These are phyloP conservation scores for Etheostoma perlongum DNA, from an alignment of 2,797 vertebrate genomes.

Conservation along the genomic window DNA sequence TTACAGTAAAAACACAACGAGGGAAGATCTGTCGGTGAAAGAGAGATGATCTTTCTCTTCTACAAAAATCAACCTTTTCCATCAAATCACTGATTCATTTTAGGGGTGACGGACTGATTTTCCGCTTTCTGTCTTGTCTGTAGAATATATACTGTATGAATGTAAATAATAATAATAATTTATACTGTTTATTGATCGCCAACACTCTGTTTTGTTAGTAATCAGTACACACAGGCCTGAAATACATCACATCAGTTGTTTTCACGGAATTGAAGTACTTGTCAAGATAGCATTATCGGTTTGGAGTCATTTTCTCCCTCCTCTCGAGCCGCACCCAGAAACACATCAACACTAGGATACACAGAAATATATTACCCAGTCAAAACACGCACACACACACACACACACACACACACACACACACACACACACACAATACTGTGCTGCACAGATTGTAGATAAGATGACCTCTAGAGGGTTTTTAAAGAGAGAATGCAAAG, in stretches of 20 bases:
- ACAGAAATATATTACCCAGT: slow-evolving; percentile 1
- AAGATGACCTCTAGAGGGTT: neutral
- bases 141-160: neutral
- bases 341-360: neutral
- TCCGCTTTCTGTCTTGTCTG: neutral
- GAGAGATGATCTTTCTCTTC: slow-evolving; percentile 10
- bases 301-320: neutral
- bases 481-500: neutral
- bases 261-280: neutral
- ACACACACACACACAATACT: neutral
- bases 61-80: slow-evolving; percentile 6
- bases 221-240: too few relatives aligned
- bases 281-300: slow-evolving; percentile 12
- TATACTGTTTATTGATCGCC: too few relatives aligned
- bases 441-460: slow-evolving; percentile 6
- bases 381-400: neutral
- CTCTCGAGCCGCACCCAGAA: neutral
- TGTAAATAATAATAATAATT: neutral
- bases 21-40: slow-evolving; percentile 16
- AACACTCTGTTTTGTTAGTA: too few relatives aligned
- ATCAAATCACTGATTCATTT: slow-evolving; percentile 23
- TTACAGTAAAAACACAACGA: neutral
- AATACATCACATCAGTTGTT: slow-evolving; percentile 1
- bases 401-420: neutral
- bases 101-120: slow-evolving; percentile 3